Base-by-base conservation (phyloP, 2,797 vertebrate genomes). In the Sebastes trivittatus region DNA sequence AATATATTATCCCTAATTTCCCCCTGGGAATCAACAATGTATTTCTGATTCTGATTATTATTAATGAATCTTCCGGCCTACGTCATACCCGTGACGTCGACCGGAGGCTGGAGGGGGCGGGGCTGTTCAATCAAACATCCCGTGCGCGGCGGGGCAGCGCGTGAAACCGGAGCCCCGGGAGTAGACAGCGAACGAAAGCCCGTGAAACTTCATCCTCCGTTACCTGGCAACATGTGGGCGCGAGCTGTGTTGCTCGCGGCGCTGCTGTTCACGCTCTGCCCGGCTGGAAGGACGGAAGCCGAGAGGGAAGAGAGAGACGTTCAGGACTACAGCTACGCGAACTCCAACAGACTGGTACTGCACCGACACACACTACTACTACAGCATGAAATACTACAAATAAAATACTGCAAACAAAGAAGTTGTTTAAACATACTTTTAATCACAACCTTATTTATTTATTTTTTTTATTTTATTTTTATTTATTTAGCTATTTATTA, bases 301-400 rank as follows among this genome's bases (percentile, higher is more conserved):
- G 95, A 95, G 72, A 79, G 94, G 89, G 93, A 95, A 70, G 85
- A 89, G 66, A 88, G 95, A 74, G 94, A 91, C 11, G 87, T 96
- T 2, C 92, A 92, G 59, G 94, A 96, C 83, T 92, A 91, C 60
- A 91, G 83, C 1, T 92, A 95, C 90, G 20, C 61, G 0, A 60
- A 61, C 59, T 32, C 59, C 36, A 94, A 94, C 86, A 94, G 95
- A 71, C 92, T 96, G 90, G 63, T 46, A 49, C 0, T 0, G 13
- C 46, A 38, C 36, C 0, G 36, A 5, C 36, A 38, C 0, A 13
- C 3, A 49, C 1, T 49, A 8, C 18, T 20, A 49, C 18, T 20
- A 20, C 13, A 7, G 46, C 46, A 7, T 49, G 42, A 16, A 46
- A 14, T 46, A 49, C 42, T 49, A 49, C 0, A 34, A 32, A 13